A percentile compares a stretch with the other conserved stretches of the same genome.
These are phyloP conservation scores for Pogonus chalceus DNA, from an alignment of 1,140 invertebrate genomes.

Conservation along the genomic window DNA sequence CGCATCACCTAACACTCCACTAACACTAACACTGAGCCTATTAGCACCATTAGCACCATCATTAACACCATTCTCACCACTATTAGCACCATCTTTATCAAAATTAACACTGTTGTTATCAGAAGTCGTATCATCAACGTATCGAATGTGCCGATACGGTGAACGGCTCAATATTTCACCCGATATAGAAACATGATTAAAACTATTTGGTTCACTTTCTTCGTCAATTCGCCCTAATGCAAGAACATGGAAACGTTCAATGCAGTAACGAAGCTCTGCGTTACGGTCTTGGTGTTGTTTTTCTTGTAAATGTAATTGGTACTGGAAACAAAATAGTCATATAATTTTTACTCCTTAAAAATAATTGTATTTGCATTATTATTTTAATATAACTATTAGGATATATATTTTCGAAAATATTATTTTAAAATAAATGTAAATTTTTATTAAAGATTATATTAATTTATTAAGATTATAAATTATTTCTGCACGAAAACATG, in stretches of 20 bases:
- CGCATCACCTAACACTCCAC: background rate
- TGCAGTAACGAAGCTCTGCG: background rate
- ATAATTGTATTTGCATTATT: no score
- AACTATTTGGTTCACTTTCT: constrained; percentile 9
- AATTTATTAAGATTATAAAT: no score
- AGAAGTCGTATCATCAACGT: background rate
- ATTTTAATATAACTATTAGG: no score
- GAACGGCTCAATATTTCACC: constrained; percentile 11
- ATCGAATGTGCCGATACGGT: constrained; percentile 8
- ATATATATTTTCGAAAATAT: no score
- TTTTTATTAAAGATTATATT: no score
- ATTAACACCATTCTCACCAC: background rate
- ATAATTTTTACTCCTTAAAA: no score
- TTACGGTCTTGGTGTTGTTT: background rate
- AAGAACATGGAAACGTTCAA: constrained; percentile 27
- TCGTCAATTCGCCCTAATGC: constrained; percentile 26
- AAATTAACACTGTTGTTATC: background rate
- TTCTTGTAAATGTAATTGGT: background rate
- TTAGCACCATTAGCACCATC: background rate
- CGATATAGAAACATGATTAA: background rate
- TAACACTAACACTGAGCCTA: background rate
- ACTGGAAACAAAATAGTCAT: background rate
- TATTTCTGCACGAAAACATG: no score
- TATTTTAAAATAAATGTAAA: no score
- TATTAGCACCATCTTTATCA: background rate